These are phyloP conservation scores for Spea multiplicata DNA, from an alignment of 2,113 vertebrate species.

Conservation along the genomic window DNA sequence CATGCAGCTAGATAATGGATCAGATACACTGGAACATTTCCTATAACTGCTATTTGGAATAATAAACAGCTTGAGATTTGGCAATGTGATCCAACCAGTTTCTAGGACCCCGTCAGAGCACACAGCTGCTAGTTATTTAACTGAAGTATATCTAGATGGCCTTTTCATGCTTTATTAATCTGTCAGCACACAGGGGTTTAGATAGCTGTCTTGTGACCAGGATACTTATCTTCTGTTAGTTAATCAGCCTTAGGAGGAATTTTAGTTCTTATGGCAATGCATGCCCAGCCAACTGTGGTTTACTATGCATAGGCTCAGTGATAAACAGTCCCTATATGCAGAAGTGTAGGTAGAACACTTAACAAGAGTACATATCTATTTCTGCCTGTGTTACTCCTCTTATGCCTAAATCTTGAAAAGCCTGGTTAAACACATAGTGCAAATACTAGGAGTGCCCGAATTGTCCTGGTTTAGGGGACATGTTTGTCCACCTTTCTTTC, in stretches of 20 bases:
- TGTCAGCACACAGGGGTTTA: constrained; percentile 21
- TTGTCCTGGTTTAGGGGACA: no score
- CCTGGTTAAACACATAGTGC: no score
- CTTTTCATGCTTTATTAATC: constrained; percentile 9
- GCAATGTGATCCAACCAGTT: neutral
- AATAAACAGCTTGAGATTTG: constrained; percentile 1
- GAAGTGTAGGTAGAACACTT: no score
- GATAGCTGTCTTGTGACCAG: constrained; percentile 14
- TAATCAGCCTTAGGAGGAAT: constrained; percentile 40
- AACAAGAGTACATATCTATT: no score
- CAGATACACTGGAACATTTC: constrained; percentile 16
- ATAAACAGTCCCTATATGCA: constrained; percentile 6
- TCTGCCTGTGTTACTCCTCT: no score
- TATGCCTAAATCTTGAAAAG: no score
- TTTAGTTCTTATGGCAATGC: constrained; percentile 21
- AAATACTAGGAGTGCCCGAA: no score
- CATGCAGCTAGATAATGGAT: neutral
- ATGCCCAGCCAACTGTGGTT: constrained; percentile 12
- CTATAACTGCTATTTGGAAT: neutral
- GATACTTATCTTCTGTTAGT: constrained; percentile 24
- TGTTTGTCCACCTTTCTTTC: no score
- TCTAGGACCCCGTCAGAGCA: neutral
- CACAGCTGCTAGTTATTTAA: constrained; percentile 23
- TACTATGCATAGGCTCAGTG: constrained; percentile 5
- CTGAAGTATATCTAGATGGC: neutral